A percentile compares a stretch with the other conserved stretches of the same genome.
phyloP scores from a whole-genome alignment of 2,888 invertebrate genomes.

The Platycnemis pennipes region DNA sequence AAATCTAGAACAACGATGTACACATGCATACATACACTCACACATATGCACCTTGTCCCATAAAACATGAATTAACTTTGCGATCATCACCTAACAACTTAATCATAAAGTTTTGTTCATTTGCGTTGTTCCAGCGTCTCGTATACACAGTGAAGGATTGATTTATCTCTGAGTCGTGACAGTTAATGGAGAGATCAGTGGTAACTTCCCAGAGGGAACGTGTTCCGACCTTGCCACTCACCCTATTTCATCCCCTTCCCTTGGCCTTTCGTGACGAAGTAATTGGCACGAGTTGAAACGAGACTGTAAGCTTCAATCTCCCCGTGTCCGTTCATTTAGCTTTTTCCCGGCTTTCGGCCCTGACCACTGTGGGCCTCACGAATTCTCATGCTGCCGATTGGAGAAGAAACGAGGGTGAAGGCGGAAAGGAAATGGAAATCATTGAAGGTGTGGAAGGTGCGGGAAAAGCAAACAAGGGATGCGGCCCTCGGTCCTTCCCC shows the following conservation, averaged over 20 bases:
- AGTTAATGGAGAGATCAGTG: no score
- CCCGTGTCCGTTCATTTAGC: not conserved
- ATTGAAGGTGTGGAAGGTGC: not conserved
- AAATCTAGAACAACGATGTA: no score
- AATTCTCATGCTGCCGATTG: not conserved
- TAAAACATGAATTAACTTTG: no score
- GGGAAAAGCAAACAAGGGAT: not conserved
- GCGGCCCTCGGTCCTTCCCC: not conserved
- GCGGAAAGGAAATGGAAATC: not conserved
- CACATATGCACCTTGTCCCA: no score
- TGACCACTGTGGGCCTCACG: not conserved
- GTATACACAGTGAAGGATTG: no score
- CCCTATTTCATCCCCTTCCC: not conserved
- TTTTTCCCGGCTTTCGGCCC: not conserved
- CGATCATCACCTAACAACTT: no score
- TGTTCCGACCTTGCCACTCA: not conserved
- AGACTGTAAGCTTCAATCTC: not conserved
- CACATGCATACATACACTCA: no score
- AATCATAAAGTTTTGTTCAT: no score
- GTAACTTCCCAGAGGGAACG: not conserved
- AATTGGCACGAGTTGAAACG: not conserved
- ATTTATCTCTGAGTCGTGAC: no score
- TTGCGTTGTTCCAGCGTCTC: no score
- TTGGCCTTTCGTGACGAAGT: slow-evolving; percentile 22
- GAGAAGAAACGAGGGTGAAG: no score